Evolutionary conservation across 2,888 invertebrate species (phyloP).

Genomic region (Cancer borealis): DNA sequence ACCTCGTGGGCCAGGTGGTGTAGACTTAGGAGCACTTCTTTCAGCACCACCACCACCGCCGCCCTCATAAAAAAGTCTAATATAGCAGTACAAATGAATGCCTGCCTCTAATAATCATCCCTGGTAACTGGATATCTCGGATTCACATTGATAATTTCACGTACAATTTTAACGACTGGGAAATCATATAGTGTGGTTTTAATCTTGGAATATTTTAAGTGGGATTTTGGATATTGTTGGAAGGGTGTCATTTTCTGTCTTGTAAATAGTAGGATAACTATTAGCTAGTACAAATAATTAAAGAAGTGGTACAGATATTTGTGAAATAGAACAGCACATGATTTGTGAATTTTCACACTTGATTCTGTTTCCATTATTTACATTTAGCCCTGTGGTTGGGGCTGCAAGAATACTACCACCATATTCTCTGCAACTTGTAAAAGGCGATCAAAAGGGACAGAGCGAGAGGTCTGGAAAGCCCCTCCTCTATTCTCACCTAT

Average conservation of each 20-base stretch:
- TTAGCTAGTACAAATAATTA: conserved; percentile 46
- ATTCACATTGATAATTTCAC: background rate
- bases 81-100: conserved; percentile 58
- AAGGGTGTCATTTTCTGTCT: conserved; percentile 1
- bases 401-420: no score
- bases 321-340: background rate
- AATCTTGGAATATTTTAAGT: background rate
- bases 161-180: conserved; percentile 23
- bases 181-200: background rate
- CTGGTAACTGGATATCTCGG: background rate
- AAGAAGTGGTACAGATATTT: conserved; percentile 25
- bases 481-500: no score
- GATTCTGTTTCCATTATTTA: background rate
- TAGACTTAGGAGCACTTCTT: conserved; percentile 76
- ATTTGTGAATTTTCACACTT: background rate
- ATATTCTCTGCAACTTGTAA: no score
- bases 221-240: conserved; percentile 9
- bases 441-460: no score
- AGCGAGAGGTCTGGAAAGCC: no score
- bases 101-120: conserved; percentile 35
- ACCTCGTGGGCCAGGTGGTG: conserved; percentile 71
- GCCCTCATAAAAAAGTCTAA: conserved; percentile 60
- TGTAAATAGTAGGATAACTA: conserved; percentile 47
- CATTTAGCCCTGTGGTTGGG: background rate
- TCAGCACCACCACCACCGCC: conserved; percentile 77